Evolutionary conservation across 1,140 invertebrate genomes (phyloP).

Genomic region (Chrysopa pallens): DNA sequence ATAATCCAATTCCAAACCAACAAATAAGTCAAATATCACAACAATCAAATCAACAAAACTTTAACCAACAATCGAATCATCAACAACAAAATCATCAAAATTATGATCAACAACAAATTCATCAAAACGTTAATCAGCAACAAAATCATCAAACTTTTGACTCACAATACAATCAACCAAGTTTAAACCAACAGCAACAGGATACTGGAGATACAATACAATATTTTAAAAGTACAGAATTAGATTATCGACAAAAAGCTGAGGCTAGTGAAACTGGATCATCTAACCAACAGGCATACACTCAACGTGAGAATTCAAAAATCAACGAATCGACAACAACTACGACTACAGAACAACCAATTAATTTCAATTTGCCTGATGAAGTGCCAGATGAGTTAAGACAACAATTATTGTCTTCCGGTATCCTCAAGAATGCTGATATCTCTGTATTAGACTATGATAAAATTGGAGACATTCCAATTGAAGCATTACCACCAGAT

Average conservation of each 20-base stretch:
- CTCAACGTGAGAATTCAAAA: constrained; percentile 2
- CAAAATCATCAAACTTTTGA: constrained; percentile 6
- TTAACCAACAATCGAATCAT: constrained; percentile 5
- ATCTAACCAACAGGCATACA: too few relatives aligned
- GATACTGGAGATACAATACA: background rate
- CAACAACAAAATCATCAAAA: constrained; percentile 1
- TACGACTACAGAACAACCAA: constrained; percentile 29
- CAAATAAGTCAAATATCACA: constrained; percentile 2
- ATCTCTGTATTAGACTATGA: constrained; percentile 73
- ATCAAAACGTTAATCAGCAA: constrained; percentile 1
- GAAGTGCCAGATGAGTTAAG: constrained; percentile 73
- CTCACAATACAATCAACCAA: constrained; percentile 1
- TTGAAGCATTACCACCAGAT: constrained; percentile 68
- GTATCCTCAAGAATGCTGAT: constrained; percentile 69
- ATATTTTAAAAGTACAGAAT: too few relatives aligned
- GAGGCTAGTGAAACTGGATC: background rate
- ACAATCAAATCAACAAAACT: constrained; percentile 12
- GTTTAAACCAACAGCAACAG: constrained; percentile 1
- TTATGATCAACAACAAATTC: background rate
- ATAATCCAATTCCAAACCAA: constrained; percentile 3
- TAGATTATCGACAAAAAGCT: constrained; percentile 1
- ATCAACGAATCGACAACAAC: constrained; percentile 13
- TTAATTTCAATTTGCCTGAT: constrained; percentile 49
- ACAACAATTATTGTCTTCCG: constrained; percentile 63
- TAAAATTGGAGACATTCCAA: constrained; percentile 69